A percentile compares a stretch with the other conserved stretches of the same genome.
Evolutionary conservation across 2,888 invertebrate genomes (phyloP).

Genomic region (Rutpela maculata): DNA sequence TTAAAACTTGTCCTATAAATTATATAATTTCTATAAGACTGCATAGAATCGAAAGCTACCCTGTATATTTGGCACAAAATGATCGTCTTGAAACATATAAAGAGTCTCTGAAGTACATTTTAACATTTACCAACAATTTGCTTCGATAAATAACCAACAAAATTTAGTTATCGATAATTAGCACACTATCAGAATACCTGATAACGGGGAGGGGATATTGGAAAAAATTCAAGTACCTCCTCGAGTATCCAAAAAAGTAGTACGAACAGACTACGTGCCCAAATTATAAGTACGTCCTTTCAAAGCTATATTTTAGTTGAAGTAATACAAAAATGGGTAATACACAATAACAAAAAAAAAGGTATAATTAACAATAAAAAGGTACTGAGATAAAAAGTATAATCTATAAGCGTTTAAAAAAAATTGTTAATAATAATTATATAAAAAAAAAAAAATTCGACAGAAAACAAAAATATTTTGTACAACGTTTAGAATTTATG

Average conservation of each 20-base stretch:
- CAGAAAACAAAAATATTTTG: neutral
- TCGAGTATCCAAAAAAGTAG: neutral
- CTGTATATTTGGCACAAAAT: too few relatives aligned
- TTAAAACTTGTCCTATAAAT: too few relatives aligned
- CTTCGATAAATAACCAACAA: too few relatives aligned
- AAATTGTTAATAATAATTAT: neutral
- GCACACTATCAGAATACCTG: too few relatives aligned
- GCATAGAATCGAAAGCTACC: too few relatives aligned
- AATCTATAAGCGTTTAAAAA: slow-evolving; percentile 27
- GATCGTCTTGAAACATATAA: too few relatives aligned
- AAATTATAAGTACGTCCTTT: neutral
- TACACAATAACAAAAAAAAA: slow-evolving; percentile 19
- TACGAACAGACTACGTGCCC: neutral
- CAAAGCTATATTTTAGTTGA: neutral
- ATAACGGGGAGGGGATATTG: too few relatives aligned
- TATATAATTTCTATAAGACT: too few relatives aligned
- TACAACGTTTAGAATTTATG: slow-evolving; percentile 32
- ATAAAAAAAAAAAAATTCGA: slow-evolving; percentile 6
- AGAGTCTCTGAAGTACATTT: too few relatives aligned
- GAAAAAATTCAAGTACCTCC: neutral
- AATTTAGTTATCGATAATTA: too few relatives aligned
- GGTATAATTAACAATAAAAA: slow-evolving; percentile 14
- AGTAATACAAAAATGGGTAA: slow-evolving; percentile 2
- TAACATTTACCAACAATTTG: too few relatives aligned
- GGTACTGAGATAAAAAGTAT: slow-evolving; percentile 24